phyloP scores from a whole-genome alignment of 2,113 vertebrate species.

The Ageneiosus marmoratus region DNA sequence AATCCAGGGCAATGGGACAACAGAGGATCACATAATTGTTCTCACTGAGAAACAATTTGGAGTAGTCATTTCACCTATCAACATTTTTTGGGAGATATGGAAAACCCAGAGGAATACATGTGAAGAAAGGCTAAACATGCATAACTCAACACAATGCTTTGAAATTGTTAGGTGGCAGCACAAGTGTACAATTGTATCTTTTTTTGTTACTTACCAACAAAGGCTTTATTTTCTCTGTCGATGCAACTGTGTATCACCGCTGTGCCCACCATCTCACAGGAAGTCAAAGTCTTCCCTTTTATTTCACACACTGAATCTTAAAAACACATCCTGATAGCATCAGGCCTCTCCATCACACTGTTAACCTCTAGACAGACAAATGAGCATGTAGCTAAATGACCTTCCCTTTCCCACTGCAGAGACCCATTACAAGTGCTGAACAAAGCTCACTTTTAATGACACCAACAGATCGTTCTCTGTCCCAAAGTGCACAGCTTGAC shows the following conservation, averaged over 20 bases:
- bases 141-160: not conserved
- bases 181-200: not conserved
- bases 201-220: not conserved
- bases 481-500: not conserved
- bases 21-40: not conserved
- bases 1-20: not conserved
- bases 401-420: conserved; percentile 40
- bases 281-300: conserved; percentile 3
- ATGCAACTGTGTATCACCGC: not conserved
- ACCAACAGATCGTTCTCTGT: conserved; percentile 33
- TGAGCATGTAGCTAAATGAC: conserved; percentile 58
- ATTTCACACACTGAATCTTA: conserved; percentile 33
- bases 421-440: conserved; percentile 47
- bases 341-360: conserved; percentile 63
- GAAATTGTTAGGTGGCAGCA: not conserved
- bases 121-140: not conserved
- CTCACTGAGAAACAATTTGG: not conserved
- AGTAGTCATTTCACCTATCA: not conserved
- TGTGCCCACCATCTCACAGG: not conserved
- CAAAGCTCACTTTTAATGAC: conserved; percentile 41
- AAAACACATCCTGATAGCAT: conserved; percentile 56
- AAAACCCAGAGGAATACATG: not conserved
- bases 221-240: not conserved
- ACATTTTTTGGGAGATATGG: not conserved
- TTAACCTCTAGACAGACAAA: conserved; percentile 65